Conservation (phyloP, 1,140 invertebrate genomes). For the Papilio glaucus region DNA sequence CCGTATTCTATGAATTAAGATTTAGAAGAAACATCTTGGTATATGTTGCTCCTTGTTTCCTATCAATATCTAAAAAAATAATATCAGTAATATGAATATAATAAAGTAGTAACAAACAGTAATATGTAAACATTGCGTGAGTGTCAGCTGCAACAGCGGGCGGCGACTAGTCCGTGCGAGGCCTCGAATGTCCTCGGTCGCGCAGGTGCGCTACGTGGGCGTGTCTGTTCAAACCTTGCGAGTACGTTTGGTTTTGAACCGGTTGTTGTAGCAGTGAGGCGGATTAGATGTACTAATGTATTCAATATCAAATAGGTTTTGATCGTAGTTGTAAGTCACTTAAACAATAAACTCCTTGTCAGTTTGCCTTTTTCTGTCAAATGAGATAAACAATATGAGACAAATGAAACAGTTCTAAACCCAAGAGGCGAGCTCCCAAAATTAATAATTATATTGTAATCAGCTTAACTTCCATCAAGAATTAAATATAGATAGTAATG, state of each 20-base stretch:
- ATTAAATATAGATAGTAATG: background rate
- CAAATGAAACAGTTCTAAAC: too few relatives aligned
- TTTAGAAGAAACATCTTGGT: background rate
- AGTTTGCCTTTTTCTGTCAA: too few relatives aligned
- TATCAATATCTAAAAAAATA: background rate
- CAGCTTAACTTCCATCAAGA: too few relatives aligned
- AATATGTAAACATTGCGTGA: slow-evolving; percentile 5
- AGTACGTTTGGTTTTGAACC: slow-evolving; percentile 12
- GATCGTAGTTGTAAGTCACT: too few relatives aligned
- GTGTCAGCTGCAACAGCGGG: background rate
- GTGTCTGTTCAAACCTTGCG: background rate
- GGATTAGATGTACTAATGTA: background rate
- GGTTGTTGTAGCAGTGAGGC: background rate
- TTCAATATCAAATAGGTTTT: too few relatives aligned
- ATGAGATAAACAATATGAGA: too few relatives aligned
- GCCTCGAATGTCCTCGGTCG: background rate
- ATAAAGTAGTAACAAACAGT: background rate
- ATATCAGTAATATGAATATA: background rate
- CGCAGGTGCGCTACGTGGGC: slow-evolving; percentile 5
- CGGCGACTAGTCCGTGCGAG: slow-evolving; percentile 1
- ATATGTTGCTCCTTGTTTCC: background rate
- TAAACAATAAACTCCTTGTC: too few relatives aligned
- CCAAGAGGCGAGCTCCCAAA: too few relatives aligned
- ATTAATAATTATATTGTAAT: too few relatives aligned
- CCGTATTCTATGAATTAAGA: too few relatives aligned